Conservation (phyloP, 2,888 invertebrate species). For the Frankliniella fusca region DNA sequence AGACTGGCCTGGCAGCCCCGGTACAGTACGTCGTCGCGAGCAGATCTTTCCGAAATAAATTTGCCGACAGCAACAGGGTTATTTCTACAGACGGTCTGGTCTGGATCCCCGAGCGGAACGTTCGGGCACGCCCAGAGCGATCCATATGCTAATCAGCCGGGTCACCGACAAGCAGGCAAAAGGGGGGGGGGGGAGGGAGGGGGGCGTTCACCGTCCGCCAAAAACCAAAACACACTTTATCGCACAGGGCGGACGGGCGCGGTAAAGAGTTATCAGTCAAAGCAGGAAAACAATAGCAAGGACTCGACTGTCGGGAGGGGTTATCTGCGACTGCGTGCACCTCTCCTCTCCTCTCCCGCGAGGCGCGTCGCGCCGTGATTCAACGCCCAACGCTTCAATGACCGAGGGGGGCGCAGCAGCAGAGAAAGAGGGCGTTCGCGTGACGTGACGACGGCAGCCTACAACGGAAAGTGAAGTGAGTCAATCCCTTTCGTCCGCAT, state of each 20-base stretch:
- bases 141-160: conserved; percentile 30
- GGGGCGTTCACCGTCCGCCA: not conserved
- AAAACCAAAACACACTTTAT: not conserved
- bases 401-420: conserved; percentile 26
- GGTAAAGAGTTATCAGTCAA: conserved; percentile 7
- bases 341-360: not conserved
- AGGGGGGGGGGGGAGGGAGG: conserved; percentile 15
- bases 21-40: too few species aligned
- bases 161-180: not conserved
- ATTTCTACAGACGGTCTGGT: too few species aligned
- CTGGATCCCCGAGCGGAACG: conserved; percentile 25
- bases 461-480: conserved; percentile 36
- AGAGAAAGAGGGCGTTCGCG: conserved; percentile 43
- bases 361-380: conserved; percentile 8
- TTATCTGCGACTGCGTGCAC: not conserved
- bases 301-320: not conserved
- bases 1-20: too few species aligned
- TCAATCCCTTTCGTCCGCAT: not conserved
- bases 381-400: not conserved
- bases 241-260: not conserved
- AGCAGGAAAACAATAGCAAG: not conserved
- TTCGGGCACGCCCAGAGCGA: conserved; percentile 32
- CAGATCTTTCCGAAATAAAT: too few species aligned
- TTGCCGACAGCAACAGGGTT: too few species aligned
- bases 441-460: conserved; percentile 40